Conservation (phyloP, 2,888 invertebrate species). For the Eilema depressum region DNA sequence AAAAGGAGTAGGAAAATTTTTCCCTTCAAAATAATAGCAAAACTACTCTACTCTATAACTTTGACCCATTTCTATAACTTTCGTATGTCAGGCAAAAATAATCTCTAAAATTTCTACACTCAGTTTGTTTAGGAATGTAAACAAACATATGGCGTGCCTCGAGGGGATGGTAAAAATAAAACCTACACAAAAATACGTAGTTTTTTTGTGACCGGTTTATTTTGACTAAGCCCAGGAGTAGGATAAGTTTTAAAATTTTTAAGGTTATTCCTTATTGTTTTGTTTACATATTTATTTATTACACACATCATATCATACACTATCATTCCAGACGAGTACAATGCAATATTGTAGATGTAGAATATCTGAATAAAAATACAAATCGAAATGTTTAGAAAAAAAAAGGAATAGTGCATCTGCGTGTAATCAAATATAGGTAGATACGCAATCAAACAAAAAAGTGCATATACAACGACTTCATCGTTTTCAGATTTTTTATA, state of each 20-base stretch:
- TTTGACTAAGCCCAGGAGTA: not conserved
- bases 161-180: conserved; percentile 1
- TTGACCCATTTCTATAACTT: too few relatives aligned
- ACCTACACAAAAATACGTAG: not conserved
- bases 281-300: too few relatives aligned
- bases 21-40: not conserved
- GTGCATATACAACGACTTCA: too few relatives aligned
- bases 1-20: not conserved
- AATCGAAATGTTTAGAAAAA: not conserved
- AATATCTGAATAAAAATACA: not conserved
- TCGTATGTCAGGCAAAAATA: not conserved
- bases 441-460: not conserved
- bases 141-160: not conserved
- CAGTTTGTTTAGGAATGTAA: conserved; percentile 1
- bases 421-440: not conserved
- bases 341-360: too few relatives aligned
- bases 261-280: not conserved
- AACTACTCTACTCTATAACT: not conserved
- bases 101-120: not conserved
- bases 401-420: not conserved
- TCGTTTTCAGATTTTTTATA: not conserved
- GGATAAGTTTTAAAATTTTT: not conserved
- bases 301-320: too few relatives aligned
- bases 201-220: not conserved
- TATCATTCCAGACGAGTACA: too few relatives aligned